These are phyloP conservation scores for Aplocera efformata DNA, from an alignment of 2,888 invertebrate species.

Conservation along the genomic window DNA sequence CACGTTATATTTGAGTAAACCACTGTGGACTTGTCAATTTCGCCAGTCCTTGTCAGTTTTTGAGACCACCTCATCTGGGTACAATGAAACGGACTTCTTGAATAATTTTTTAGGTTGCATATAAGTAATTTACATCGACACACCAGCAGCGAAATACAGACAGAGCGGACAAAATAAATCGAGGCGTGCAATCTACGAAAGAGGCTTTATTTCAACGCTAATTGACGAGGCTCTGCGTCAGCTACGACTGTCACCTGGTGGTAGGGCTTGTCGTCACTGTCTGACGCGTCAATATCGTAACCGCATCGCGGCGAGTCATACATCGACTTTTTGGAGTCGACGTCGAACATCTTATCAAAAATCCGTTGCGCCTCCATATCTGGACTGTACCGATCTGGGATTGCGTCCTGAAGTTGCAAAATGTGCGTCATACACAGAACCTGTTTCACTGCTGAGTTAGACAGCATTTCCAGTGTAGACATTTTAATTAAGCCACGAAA, in stretches of 20 bases:
- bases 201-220: conserved; percentile 54
- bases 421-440: conserved; percentile 52
- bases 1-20: too few species aligned
- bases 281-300: conserved; percentile 76
- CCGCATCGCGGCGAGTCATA: conserved; percentile 72
- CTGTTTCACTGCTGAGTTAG: conserved; percentile 2
- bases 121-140: conserved; percentile 40
- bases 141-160: conserved; percentile 54
- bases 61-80: too few species aligned
- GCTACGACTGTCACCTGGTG: conserved; percentile 75
- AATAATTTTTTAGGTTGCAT: conserved; percentile 32
- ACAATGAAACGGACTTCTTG: too few species aligned
- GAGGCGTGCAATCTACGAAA: conserved; percentile 75
- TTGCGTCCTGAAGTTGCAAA: conserved; percentile 76
- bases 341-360: conserved; percentile 81
- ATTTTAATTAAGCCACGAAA: conserved; percentile 2
- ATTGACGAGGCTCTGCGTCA: conserved; percentile 59
- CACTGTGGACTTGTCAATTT: too few species aligned
- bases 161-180: conserved; percentile 67
- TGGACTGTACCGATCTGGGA: conserved; percentile 79
- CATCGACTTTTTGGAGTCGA: conserved; percentile 72
- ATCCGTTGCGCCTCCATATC: conserved; percentile 79
- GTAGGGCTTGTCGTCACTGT: conserved; percentile 74
- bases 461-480: conserved; percentile 11
- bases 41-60: too few species aligned